Percentiles rank a stretch among this genome's conserved stretches.
These are phyloP conservation scores for Dolichoris vasculosae DNA, from an alignment of 1,140 invertebrate genomes.

Conservation along the genomic window DNA sequence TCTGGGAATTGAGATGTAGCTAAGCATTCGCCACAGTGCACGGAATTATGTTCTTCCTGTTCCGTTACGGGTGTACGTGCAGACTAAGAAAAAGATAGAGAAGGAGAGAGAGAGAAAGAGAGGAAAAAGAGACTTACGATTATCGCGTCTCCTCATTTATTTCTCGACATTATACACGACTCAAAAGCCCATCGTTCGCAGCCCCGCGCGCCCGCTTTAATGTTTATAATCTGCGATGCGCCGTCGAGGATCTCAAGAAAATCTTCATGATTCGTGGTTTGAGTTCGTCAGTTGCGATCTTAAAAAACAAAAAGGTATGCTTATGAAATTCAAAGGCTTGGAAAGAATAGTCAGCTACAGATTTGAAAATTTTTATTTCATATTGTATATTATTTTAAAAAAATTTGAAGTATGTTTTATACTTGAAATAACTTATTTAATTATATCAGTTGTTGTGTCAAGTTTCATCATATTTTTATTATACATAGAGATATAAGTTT, in stretches of 20 bases:
- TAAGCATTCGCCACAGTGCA: slow-evolving; percentile 51
- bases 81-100: not conserved
- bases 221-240: slow-evolving; percentile 41
- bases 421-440: not conserved
- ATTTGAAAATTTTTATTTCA: not conserved
- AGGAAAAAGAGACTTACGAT: slow-evolving; percentile 45
- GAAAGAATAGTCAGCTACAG: not conserved
- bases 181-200: slow-evolving; percentile 38
- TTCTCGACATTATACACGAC: slow-evolving; percentile 40
- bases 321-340: not conserved
- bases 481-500: no score
- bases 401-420: not conserved
- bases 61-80: not conserved
- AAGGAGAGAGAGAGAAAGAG: not conserved
- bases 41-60: slow-evolving; percentile 46
- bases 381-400: not conserved
- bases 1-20: slow-evolving; percentile 59
- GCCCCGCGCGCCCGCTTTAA: slow-evolving; percentile 9
- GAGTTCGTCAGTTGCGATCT: not conserved
- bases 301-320: not conserved
- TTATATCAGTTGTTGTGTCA: no score
- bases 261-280: slow-evolving; percentile 9
- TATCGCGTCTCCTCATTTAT: slow-evolving; percentile 46
- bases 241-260: slow-evolving; percentile 1
- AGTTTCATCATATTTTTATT: no score